These are phyloP conservation scores for Stenichneumon culpator DNA, from an alignment of 2,888 invertebrate genomes.

Conservation along the genomic window DNA sequence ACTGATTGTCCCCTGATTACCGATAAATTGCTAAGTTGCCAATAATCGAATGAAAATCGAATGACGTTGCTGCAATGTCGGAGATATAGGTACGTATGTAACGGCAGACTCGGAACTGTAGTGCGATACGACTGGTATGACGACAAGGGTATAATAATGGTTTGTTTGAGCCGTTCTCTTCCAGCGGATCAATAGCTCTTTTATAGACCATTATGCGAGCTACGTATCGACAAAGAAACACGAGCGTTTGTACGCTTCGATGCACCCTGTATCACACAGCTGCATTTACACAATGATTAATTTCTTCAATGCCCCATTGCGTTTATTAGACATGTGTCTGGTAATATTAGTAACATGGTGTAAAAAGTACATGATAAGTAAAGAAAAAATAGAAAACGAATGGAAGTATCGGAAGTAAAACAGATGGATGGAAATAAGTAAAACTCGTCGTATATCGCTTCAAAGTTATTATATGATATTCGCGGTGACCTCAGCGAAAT, in stretches of 20 bases:
- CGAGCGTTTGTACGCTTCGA: not conserved
- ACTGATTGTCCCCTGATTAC: not conserved
- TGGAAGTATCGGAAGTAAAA: not conserved
- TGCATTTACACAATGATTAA: not conserved
- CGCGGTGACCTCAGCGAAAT: no score
- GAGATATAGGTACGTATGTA: slow-evolving; percentile 16
- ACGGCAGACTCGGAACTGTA: not conserved
- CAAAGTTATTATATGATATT: no score
- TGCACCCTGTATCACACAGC: not conserved
- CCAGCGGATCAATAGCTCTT: slow-evolving; percentile 56
- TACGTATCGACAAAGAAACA: slow-evolving; percentile 31
- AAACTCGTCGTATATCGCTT: no score
- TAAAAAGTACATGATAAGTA: not conserved
- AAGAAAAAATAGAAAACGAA: not conserved
- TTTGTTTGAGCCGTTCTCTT: slow-evolving; percentile 29
- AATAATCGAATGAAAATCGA: slow-evolving; percentile 41
- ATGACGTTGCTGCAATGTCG: slow-evolving; percentile 21
- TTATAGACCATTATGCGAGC: slow-evolving; percentile 49
- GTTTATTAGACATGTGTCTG: not conserved
- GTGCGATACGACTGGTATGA: slow-evolving; percentile 14
- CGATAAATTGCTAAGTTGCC: slow-evolving; percentile 46
- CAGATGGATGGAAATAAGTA: no score
- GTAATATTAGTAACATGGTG: not conserved
- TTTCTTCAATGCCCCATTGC: not conserved
- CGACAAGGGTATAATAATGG: slow-evolving; percentile 32